Base-by-base conservation (phyloP, 2,797 vertebrate species). In the Cynopterus sphinx region DNA sequence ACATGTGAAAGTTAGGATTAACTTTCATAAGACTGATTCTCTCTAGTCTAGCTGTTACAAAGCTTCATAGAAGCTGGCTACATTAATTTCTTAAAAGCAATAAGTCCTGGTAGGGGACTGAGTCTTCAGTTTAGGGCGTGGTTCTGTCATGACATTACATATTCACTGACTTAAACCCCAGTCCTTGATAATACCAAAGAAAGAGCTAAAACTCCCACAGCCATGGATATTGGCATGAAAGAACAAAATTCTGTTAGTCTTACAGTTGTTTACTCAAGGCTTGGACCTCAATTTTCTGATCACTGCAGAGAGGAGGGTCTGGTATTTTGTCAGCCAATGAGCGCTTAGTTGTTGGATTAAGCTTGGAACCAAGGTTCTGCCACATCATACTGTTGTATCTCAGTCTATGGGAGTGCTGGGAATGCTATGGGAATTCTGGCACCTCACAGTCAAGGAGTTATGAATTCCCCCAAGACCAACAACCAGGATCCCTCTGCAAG, bases 301-400 rank as follows among this genome's bases (percentile, higher is more conserved):
- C 9, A n/a, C 0, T 49, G 4, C 8, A 7, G 5, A 5, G 12
- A 19, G 26, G 33, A 3, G 6, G 12, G 1, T 67, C 19, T 36
- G 43, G 1, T 85, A 5, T 31, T 95, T 6, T 75, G 9, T 75
- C 5, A 46, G 11, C 21, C 43, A 63, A 3, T 46, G n/a, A 36
- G 49, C 31, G 8, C 7, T 57, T 67, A 53, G 67, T 53, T 53
- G 17, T 12, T 55, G n/a, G 6, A 41, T 59, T 85, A 78, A 26
- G 26, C n/a, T 57, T 87, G 12, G 16, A 77, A 28, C 19, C 59
- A 57, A 77, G 12, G 9, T 70, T 91, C 83, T 51, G 5, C 16
- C 3, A 3, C 15, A 16, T 53, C 3, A 11, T 11, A 41, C 4
- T 43, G 8, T 22, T 16, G 10, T 21, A 85, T 36, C 26, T 83